Percentiles rank a stretch among this genome's conserved stretches.
phyloP scores from a whole-genome alignment of 1,140 invertebrate species.

The Pygmarrhopalites habei region DNA sequence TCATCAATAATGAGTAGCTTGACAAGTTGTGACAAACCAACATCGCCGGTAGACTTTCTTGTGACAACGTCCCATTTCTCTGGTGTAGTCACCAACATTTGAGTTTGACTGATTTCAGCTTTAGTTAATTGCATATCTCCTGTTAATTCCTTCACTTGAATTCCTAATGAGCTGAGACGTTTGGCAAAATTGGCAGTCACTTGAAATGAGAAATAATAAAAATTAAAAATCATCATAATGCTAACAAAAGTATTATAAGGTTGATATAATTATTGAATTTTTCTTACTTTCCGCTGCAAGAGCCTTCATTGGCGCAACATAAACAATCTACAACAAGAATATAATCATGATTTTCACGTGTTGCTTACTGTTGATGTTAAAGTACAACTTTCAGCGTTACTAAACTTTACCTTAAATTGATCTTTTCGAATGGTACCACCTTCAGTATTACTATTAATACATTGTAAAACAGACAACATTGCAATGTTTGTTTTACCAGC shows the following conservation, averaged over 20 bases:
- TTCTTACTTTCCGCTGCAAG: constrained; percentile 95
- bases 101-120: constrained; percentile 87
- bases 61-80: constrained; percentile 99
- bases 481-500: constrained; percentile 99
- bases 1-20: constrained; percentile 96
- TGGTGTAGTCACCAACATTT: constrained; percentile 97
- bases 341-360: too few species aligned
- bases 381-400: too few species aligned
- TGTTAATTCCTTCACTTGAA: constrained; percentile 85
- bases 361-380: too few species aligned
- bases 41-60: constrained; percentile 82
- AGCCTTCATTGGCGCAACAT: constrained; percentile 99
- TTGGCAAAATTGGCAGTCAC: constrained; percentile 91
- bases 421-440: constrained; percentile 74
- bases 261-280: too few species aligned
- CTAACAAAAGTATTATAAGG: too few species aligned
- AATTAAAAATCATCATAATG: too few species aligned
- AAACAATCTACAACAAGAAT: constrained; percentile 68
- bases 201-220: too few species aligned
- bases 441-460: constrained; percentile 76
- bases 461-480: constrained; percentile 81
- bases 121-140: constrained; percentile 98
- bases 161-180: constrained; percentile 65
- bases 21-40: constrained; percentile 81
- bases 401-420: constrained; percentile 89